Evolutionary conservation across 2,888 invertebrate species (phyloP).

Genomic region (Lutraria lutraria): DNA sequence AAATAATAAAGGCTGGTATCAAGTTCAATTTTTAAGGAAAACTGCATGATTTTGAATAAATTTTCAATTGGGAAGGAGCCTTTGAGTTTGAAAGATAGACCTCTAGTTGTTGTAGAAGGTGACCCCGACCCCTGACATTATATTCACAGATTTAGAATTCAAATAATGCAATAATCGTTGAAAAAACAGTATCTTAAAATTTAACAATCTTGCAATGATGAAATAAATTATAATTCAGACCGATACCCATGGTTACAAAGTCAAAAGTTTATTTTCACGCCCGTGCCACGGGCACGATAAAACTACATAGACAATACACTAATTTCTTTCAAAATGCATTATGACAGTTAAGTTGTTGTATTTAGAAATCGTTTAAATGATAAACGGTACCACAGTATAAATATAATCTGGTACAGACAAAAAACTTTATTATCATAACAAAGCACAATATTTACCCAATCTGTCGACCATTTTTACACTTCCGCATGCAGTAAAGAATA

Average conservation of each 20-base stretch:
- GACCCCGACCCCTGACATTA: too few relatives aligned
- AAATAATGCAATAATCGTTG: too few relatives aligned
- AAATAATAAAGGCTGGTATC: too few relatives aligned
- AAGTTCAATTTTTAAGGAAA: too few relatives aligned
- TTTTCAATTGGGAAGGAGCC: too few relatives aligned
- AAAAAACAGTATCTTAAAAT: too few relatives aligned
- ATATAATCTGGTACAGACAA: background rate
- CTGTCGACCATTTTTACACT: slow-evolving; percentile 81
- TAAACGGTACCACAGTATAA: background rate
- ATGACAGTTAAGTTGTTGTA: background rate
- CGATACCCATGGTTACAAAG: background rate
- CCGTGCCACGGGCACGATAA: background rate
- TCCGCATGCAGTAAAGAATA: slow-evolving; percentile 47
- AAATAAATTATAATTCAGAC: background rate
- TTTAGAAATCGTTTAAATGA: background rate
- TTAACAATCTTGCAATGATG: too few relatives aligned
- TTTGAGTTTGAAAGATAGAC: too few relatives aligned
- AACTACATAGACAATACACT: background rate
- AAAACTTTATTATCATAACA: background rate
- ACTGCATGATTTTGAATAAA: too few relatives aligned
- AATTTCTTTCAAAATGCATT: too few relatives aligned
- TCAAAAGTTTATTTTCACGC: background rate
- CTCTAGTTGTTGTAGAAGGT: too few relatives aligned
- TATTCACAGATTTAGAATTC: too few relatives aligned
- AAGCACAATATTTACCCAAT: slow-evolving; percentile 64